Base-by-base conservation (phyloP, 2,797 vertebrate species). In the Esox lucius region DNA sequence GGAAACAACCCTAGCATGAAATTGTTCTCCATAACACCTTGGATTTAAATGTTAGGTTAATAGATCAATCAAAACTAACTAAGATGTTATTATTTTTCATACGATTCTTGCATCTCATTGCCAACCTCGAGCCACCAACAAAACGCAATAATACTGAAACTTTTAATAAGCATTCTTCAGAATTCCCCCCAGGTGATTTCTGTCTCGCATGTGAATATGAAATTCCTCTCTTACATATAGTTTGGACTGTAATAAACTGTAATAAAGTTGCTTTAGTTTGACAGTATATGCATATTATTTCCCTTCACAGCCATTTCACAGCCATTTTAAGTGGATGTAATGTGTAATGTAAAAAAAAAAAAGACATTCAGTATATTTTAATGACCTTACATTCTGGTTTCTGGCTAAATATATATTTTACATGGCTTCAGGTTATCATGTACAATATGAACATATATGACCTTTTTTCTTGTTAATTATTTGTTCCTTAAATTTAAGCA, bases 121-220 rank as follows among this genome's bases (percentile, higher is more conserved):
- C 84, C 73, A 72, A 87, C 90, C 88, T 80, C 49, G 80, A 93
- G 93, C 90, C 84, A 91, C 86, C 90, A 90, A 93, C 91, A 91
- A 91, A 93, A 92, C 78, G 85, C 90, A 93, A 92, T 91, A 91
- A 87, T 87, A 90, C 86, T 72, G 85, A 90, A 92, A 93, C 90
- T 93, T 93, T 93, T 91, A 92, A 93, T 94, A 92, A 92, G 85
- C 85, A 87, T 74, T 75, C 85, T 82, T 86, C 72, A 75, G 83
- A 81, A 81, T 79, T 79, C 83, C 86, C 83, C 84, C 64, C 73
- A 83, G 88, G 88, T 87, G 85, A 87, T 83, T 90, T 91, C 78
- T 87, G 81, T 80, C 53, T 87, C 86, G 86, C 84, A 87, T 82
- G 79, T 83, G 83, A 82, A 91, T 86, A 88, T 90, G 75, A 84